Conservation (phyloP, 2,888 invertebrate species). For the Drosophila leonis region DNA sequence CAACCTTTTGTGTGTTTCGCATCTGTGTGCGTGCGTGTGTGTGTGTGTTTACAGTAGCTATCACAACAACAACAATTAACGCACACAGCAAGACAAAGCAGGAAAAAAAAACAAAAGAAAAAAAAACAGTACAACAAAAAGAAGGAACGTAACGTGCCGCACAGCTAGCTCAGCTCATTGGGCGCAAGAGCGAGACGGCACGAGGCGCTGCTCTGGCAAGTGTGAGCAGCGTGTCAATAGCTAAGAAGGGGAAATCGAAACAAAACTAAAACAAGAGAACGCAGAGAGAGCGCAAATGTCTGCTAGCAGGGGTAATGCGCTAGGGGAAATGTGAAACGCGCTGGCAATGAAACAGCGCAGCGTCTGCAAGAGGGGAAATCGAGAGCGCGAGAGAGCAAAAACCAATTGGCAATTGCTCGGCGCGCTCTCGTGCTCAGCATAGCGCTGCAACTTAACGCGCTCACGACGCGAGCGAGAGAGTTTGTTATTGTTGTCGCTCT, state of each 20-base stretch:
- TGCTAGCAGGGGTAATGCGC: slow-evolving; percentile 59
- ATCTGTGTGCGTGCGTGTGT: slow-evolving; percentile 11
- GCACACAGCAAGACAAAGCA: slow-evolving; percentile 50
- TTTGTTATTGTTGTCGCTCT: slow-evolving; percentile 49
- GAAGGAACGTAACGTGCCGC: slow-evolving; percentile 30
- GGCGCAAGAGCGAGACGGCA: slow-evolving; percentile 61
- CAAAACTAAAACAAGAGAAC: slow-evolving; percentile 16
- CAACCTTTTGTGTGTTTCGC: slow-evolving; percentile 34
- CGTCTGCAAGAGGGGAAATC: slow-evolving; percentile 71
- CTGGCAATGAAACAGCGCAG: slow-evolving; percentile 63
- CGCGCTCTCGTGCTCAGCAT: slow-evolving; percentile 28
- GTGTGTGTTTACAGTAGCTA: slow-evolving; percentile 43
- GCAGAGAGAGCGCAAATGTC: slow-evolving; percentile 16
- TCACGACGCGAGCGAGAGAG: slow-evolving; percentile 8
- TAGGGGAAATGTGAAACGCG: slow-evolving; percentile 65
- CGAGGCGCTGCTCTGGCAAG: slow-evolving; percentile 41
- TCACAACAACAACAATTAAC: slow-evolving; percentile 53
- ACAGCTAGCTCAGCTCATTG: slow-evolving; percentile 62
- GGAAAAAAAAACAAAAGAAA: slow-evolving; percentile 10
- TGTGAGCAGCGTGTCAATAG: slow-evolving; percentile 32
- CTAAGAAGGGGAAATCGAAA: slow-evolving; percentile 39
- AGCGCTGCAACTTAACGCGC: slow-evolving; percentile 15
- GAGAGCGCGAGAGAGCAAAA: slow-evolving; percentile 15
- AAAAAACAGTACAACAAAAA: slow-evolving; percentile 28
- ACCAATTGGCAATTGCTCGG: slow-evolving; percentile 20